Evolutionary conservation across 2,888 invertebrate species (phyloP).

Genomic region (Dichetophora obliterata): DNA sequence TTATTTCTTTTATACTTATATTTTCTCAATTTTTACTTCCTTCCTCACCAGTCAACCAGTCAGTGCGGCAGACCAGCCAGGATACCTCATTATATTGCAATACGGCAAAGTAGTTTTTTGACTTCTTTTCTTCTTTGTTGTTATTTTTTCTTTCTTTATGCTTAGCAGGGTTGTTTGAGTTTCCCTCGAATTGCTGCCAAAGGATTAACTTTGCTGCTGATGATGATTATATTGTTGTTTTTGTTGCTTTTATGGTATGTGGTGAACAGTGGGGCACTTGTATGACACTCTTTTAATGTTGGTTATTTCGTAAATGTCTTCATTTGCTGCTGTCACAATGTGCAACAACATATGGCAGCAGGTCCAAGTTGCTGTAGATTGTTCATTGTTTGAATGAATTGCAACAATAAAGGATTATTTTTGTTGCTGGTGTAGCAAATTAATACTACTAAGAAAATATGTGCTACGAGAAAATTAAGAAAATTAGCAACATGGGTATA

Average conservation of each 20-base stretch:
- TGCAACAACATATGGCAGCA: conserved; percentile 35
- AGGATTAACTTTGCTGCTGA: conserved; percentile 42
- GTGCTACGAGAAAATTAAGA: neutral
- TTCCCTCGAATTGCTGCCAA: conserved; percentile 23
- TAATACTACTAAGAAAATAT: conserved; percentile 9
- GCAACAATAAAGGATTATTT: conserved; percentile 56
- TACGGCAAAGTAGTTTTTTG: conserved; percentile 46
- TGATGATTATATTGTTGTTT: conserved; percentile 7
- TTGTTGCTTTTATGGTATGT: neutral
- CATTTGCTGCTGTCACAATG: conserved; percentile 26
- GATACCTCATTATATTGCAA: conserved; percentile 65
- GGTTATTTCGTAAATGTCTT: neutral
- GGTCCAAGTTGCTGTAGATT: neutral
- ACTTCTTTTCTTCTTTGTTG: neutral
- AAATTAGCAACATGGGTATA: conserved; percentile 1
- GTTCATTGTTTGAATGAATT: conserved; percentile 12
- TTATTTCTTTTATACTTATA: conserved; percentile 35
- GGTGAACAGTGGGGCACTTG: neutral
- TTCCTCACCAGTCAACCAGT: conserved; percentile 37
- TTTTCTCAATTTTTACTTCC: conserved; percentile 7
- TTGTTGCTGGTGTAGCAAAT: conserved; percentile 46
- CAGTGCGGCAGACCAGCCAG: conserved; percentile 33
- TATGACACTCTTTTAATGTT: neutral
- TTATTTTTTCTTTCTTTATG: neutral
- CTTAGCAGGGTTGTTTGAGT: neutral